A percentile compares a stretch with the other conserved stretches of the same genome.
Conservation (phyloP, 2,797 vertebrate species). For the Thunnus albacares region DNA sequence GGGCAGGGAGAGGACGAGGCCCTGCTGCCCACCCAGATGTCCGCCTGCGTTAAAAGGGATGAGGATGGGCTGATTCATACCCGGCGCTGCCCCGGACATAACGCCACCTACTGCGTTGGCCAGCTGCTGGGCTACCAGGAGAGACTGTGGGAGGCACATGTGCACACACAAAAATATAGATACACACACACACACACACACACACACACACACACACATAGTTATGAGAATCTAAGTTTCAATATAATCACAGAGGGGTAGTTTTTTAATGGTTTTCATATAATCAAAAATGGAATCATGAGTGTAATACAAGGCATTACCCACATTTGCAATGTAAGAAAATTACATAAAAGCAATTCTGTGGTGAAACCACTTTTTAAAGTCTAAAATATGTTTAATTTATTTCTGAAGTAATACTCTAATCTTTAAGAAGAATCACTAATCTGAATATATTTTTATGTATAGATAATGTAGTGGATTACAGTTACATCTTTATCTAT, state of each 20-base stretch:
- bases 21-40: slow-evolving; percentile 96
- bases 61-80: slow-evolving; percentile 98
- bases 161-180: slow-evolving; percentile 35
- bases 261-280: not conserved
- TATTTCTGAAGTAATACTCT: not conserved
- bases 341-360: not conserved
- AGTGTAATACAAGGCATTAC: not conserved
- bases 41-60: slow-evolving; percentile 98
- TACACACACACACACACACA: slow-evolving; percentile 3
- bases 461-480: not conserved
- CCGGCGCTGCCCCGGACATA: slow-evolving; percentile 93
- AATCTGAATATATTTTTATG: not conserved
- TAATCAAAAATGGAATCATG: not conserved
- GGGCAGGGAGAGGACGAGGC: slow-evolving; percentile 97
- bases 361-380: too few species aligned
- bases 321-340: too few species aligned
- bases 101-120: slow-evolving; percentile 95
- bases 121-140: slow-evolving; percentile 96
- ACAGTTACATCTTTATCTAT: not conserved
- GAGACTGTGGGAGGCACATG: slow-evolving; percentile 86
- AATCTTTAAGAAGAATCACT: not conserved
- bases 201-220: not conserved
- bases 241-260: not conserved
- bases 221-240: not conserved
- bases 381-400: not conserved